phyloP scores from a whole-genome alignment of 2,113 vertebrate species.

The Neogale vison region DNA sequence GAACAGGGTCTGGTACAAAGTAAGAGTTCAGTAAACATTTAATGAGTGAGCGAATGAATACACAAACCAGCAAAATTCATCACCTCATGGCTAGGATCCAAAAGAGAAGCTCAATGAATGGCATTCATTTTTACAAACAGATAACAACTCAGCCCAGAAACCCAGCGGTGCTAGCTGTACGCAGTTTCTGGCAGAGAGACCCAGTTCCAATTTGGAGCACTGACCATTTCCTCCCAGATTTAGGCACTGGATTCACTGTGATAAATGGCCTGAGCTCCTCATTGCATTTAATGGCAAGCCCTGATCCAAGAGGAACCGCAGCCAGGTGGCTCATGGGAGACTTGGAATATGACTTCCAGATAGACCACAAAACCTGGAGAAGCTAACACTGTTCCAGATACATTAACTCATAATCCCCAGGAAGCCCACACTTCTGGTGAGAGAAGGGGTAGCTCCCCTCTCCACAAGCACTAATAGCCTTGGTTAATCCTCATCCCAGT shows the following conservation, averaged over 20 bases:
- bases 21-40: background rate
- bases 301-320: slow-evolving; percentile 78
- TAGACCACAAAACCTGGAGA: slow-evolving; percentile 76
- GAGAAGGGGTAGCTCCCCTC: slow-evolving; percentile 28
- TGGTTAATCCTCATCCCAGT: background rate
- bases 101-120: slow-evolving; percentile 25
- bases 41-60: background rate
- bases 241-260: slow-evolving; percentile 68
- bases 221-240: slow-evolving; percentile 65
- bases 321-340: slow-evolving; percentile 80
- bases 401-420: slow-evolving; percentile 76
- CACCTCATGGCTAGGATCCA: background rate
- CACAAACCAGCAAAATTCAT: background rate
- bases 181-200: slow-evolving; percentile 20
- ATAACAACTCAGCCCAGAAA: background rate
- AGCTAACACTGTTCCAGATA: slow-evolving; percentile 45
- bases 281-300: slow-evolving; percentile 72
- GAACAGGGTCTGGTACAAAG: background rate
- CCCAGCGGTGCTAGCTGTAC: background rate
- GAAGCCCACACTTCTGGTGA: slow-evolving; percentile 58
- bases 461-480: background rate
- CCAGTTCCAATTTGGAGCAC: slow-evolving; percentile 39
- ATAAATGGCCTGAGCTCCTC: slow-evolving; percentile 74
- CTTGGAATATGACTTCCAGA: slow-evolving; percentile 70
- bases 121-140: background rate